These are phyloP conservation scores for Psylliodes chrysocephalus DNA, from an alignment of 2,888 invertebrate species.

Conservation along the genomic window DNA sequence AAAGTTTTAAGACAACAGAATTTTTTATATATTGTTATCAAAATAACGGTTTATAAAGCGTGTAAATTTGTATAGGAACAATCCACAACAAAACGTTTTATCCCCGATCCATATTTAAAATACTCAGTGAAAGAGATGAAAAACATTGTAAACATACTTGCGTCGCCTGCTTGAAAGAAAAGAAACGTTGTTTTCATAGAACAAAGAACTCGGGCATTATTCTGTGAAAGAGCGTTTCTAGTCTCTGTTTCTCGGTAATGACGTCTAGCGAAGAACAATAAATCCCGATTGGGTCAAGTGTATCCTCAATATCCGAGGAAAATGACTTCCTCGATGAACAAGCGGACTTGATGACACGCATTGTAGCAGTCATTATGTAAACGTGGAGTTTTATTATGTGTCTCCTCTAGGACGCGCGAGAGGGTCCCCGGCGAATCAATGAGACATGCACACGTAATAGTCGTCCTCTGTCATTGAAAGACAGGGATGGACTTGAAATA, in stretches of 20 bases:
- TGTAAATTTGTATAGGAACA: too few relatives aligned
- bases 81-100: not conserved
- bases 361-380: constrained; percentile 64
- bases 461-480: constrained; percentile 25
- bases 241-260: constrained; percentile 45
- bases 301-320: constrained; percentile 59
- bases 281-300: constrained; percentile 59
- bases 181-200: constrained; percentile 41
- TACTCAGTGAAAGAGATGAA: not conserved
- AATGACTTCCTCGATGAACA: constrained; percentile 64
- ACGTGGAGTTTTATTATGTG: constrained; percentile 61
- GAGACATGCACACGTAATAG: constrained; percentile 52
- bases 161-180: constrained; percentile 13
- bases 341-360: constrained; percentile 63
- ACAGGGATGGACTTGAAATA: constrained; percentile 22
- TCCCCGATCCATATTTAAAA: not conserved
- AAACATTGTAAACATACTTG: constrained; percentile 1
- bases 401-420: constrained; percentile 48
- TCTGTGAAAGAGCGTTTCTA: constrained; percentile 39
- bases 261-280: constrained; percentile 53
- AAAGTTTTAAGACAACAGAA: too few relatives aligned
- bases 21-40: too few relatives aligned
- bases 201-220: constrained; percentile 38
- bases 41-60: too few relatives aligned
- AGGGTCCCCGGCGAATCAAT: constrained; percentile 44